Evolutionary conservation across 2,113 vertebrate genomes (phyloP).

Genomic region (Percina caprodes): DNA sequence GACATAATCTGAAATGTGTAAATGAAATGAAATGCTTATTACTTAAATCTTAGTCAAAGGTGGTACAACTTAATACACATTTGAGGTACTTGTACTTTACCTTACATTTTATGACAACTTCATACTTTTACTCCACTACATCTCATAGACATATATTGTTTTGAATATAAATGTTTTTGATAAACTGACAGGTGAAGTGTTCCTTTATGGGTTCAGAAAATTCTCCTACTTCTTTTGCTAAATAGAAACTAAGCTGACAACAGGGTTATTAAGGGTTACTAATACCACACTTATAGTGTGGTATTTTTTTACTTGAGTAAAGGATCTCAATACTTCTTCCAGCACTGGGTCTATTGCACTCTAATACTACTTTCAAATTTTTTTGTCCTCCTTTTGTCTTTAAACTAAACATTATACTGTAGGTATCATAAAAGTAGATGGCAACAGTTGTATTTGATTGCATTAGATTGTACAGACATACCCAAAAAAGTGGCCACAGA

Average conservation of each 20-base stretch:
- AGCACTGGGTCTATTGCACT: background rate
- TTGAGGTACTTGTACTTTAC: background rate
- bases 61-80: background rate
- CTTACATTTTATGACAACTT: background rate
- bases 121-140: background rate
- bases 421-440: background rate
- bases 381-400: background rate
- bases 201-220: background rate
- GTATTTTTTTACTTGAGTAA: background rate
- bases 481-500: background rate
- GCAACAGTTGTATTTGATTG: background rate
- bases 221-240: background rate
- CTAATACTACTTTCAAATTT: background rate
- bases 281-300: no score
- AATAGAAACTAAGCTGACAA: background rate
- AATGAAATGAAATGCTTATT: background rate
- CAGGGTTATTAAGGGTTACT: background rate
- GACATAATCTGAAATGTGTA: background rate
- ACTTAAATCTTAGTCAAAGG: background rate
- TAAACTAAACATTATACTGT: constrained; percentile 1
- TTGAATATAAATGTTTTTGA: background rate
- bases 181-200: background rate
- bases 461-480: background rate
- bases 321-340: background rate
- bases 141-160: background rate